Evolutionary conservation across 2,888 invertebrate genomes (phyloP).

Genomic region (Folsomia manolachei): DNA sequence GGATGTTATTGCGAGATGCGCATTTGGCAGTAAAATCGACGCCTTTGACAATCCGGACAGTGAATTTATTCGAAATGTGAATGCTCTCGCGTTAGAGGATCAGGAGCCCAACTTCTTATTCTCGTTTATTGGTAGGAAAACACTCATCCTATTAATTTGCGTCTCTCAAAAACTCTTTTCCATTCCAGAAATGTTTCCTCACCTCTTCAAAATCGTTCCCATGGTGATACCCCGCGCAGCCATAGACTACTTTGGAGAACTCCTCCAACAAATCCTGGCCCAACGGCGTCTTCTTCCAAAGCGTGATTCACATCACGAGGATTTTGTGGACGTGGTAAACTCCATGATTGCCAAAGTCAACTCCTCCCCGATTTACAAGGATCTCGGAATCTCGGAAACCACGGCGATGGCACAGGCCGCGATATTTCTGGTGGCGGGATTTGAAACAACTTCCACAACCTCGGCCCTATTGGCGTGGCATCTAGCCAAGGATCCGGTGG

Average conservation of each 20-base stretch:
- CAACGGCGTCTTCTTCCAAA: background rate
- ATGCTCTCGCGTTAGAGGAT: background rate
- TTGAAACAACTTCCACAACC: constrained; percentile 36
- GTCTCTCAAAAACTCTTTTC: too few relatives aligned
- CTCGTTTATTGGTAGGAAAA: background rate
- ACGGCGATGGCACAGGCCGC: constrained; percentile 8
- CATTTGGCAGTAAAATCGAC: constrained; percentile 35
- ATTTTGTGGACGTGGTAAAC: constrained; percentile 22
- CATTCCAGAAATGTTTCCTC: too few relatives aligned
- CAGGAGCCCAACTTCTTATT: background rate
- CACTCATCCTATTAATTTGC: background rate
- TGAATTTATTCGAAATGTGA: constrained; percentile 22
- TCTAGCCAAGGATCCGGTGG: constrained; percentile 25
- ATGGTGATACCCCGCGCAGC: constrained; percentile 1
- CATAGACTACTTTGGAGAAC: constrained; percentile 23
- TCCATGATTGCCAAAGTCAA: constrained; percentile 16
- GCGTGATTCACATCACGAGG: background rate
- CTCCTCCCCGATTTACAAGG: constrained; percentile 24
- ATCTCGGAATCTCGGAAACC: constrained; percentile 24
- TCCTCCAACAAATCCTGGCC: constrained; percentile 21
- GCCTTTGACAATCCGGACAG: constrained; percentile 36
- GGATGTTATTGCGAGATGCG: constrained; percentile 36
- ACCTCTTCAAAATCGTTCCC: constrained; percentile 23
- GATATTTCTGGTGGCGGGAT: constrained; percentile 19
- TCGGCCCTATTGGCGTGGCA: constrained; percentile 27